These are phyloP conservation scores for Bathynomus jamesi DNA, from an alignment of 1,140 invertebrate species.

Conservation along the genomic window DNA sequence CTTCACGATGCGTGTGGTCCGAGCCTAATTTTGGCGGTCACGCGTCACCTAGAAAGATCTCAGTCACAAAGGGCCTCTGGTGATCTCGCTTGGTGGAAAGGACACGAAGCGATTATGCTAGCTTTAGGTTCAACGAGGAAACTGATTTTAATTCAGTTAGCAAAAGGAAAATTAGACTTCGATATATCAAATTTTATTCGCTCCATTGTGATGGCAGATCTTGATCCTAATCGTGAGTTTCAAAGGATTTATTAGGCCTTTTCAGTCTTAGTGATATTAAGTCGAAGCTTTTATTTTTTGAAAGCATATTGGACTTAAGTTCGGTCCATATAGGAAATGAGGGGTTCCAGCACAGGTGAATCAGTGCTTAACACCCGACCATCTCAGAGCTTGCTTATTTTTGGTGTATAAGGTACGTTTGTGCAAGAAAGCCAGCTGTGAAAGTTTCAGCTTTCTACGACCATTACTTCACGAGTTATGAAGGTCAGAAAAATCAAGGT, in stretches of 20 bases:
- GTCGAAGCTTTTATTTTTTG: no score
- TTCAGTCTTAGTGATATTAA: no score
- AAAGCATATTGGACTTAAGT: no score
- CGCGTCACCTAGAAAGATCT: slow-evolving; percentile 56
- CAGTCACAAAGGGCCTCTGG: slow-evolving; percentile 45
- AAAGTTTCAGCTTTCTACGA: no score
- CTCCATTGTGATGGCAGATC: slow-evolving; percentile 47
- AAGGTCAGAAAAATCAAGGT: no score
- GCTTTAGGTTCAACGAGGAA: slow-evolving; percentile 46
- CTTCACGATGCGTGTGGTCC: slow-evolving; percentile 54
- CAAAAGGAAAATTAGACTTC: slow-evolving; percentile 52
- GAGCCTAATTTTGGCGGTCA: slow-evolving; percentile 55
- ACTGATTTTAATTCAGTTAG: slow-evolving; percentile 51
- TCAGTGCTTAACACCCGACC: no score
- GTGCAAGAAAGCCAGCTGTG: no score
- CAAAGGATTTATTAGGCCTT: neutral
- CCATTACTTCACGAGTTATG: no score
- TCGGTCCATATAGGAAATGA: no score
- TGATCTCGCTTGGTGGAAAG: slow-evolving; percentile 63
- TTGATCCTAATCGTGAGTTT: slow-evolving; percentile 45
- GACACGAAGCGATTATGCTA: slow-evolving; percentile 61
- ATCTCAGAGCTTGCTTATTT: no score
- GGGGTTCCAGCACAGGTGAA: no score
- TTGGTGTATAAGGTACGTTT: no score
- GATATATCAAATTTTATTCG: slow-evolving; percentile 59